Base-by-base conservation (phyloP, 2,797 vertebrate species). In the Siniperca obscura region DNA sequence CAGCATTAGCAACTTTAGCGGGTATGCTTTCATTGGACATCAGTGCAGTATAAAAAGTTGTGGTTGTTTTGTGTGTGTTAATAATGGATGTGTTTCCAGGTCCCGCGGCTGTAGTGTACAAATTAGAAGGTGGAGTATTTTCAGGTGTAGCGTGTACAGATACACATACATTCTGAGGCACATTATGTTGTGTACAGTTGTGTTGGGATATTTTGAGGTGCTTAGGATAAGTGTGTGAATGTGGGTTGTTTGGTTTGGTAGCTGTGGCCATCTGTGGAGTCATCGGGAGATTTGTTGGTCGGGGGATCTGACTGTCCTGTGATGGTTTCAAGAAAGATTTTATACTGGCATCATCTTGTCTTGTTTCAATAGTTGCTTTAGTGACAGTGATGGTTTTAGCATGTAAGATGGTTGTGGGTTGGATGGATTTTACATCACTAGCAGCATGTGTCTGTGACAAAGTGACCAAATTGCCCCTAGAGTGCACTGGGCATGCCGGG, bases 401-500 rank as follows among this genome's bases (percentile, higher is more conserved):
- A 21, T 89, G 85, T 12, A 83, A 13, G 69, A 82, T 16, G 11
- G 87, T 70, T 76, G 83, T 70, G 44, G 83, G 74, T 64, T 76
- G 82, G 7, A 61, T 57, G 21, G 76, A 52, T 60, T 46, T 79
- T 27, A 65, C 48, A 25, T 81, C 55, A 27, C 70, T 70, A 1
- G 61, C 53, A 17, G 73, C 40, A 19, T 81, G 74, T 67, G 65
- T 76, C 8, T 81, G 82, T 66, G 70, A 76, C 25, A 83, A 50
- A 78, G 59, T 74, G 55, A 59, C 70, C 66, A 85, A 46, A 70
- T 86, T 88, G 50, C 70, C 80, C 82, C 44, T 65, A 1, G 92
- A 90, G 86, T 94, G 93, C 50, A 94, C 86, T 1, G 92, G 92
- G 50, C 92, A 92, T 36, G 90, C 78, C 50, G 92, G 93, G 53